phyloP scores from a whole-genome alignment of 2,888 invertebrate genomes.

The Dromius quadrimaculatus region DNA sequence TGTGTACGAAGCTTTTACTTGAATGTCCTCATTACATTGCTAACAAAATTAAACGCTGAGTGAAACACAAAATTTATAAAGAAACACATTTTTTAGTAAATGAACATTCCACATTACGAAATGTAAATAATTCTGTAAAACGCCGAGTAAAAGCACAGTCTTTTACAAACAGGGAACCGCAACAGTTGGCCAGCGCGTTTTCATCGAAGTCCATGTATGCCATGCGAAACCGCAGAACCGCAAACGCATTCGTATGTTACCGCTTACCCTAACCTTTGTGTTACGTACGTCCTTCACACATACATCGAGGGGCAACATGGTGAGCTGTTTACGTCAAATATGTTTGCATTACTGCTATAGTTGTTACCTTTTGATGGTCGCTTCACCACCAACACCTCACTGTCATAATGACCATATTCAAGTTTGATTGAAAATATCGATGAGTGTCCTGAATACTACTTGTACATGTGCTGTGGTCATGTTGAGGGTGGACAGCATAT shows the following conservation, averaged over 20 bases:
- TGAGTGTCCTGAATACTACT: too few species aligned
- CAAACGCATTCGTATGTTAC: background rate
- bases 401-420: background rate
- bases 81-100: too few species aligned
- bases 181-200: background rate
- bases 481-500: too few species aligned
- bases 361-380: background rate
- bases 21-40: too few species aligned
- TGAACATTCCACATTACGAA: background rate
- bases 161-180: background rate
- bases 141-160: background rate
- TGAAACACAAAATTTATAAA: too few species aligned
- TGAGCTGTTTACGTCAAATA: background rate
- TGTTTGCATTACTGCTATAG: background rate
- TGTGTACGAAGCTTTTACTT: too few species aligned
- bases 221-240: background rate
- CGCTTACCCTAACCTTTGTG: background rate
- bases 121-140: background rate
- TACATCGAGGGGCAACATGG: background rate
- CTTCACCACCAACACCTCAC: background rate
- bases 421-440: too few species aligned
- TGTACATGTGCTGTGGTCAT: too few species aligned
- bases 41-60: too few species aligned
- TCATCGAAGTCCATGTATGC: background rate
- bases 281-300: background rate